Evolutionary conservation across 2,888 invertebrate genomes (phyloP), one percentile per base, ranked within the genome.

Genomic region (Diogma glabrata): DNA sequence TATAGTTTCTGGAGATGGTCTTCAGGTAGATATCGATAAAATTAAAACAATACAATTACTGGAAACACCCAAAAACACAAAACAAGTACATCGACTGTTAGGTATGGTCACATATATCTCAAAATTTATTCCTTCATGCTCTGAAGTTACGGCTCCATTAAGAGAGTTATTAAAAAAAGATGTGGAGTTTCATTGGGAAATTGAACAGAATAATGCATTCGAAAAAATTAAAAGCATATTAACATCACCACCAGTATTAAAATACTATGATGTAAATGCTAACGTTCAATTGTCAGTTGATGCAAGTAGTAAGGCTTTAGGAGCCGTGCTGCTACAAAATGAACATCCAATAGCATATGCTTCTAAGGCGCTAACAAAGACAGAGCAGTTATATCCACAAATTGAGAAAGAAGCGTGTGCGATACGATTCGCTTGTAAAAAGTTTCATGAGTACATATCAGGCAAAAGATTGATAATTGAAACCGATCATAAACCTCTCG

Each of bases 1-100:
- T 47, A 49, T 49, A 8, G 52, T 57, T 19, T 52, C 43, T 26
- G 22, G 47, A 30, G n/a, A 55, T 16, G 55, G 55, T n/a, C 50
- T 56, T 12, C 9, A 20, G 12, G 20, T 50, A 10, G 57, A 56
- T 50, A 8, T 19, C 26, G 38, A 54, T 19, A 53, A 53, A 51
- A 28, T 53, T 14, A 43, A 43, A 33, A 51, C 51, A 26, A 55
- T 53, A 16, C 14, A 49, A 26, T 49, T 53, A 14, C 19, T 55
- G n/a, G 28, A 40, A 50, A 24, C 10, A 10, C 57, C 55, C 10
- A 30, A 20, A 5, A 51, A 49, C 30, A 50, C 28, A 24, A 55
- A 52, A 22, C 36, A 52, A 36, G 24, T 55, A 14, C 51, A 54
- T 46, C 48, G 50, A 23, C 14, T 57, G 40, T 24, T 54, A 28